phyloP scores from a whole-genome alignment of 2,888 invertebrate genomes.

The Eupeodes luniger region DNA sequence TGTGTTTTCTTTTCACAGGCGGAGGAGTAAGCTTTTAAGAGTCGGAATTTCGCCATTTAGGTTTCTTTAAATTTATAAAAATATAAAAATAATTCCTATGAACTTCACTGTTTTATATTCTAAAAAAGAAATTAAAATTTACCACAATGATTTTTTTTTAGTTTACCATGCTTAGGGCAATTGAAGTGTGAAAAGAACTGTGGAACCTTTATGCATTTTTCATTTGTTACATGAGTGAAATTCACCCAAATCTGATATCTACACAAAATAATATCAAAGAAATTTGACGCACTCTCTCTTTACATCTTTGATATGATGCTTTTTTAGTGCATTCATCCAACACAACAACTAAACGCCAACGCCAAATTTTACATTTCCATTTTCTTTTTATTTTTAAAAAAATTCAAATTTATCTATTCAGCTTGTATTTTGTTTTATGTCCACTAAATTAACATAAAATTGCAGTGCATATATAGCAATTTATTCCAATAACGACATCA shows the following conservation, averaged over 20 bases:
- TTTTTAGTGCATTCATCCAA: background rate
- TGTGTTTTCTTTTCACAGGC: no score
- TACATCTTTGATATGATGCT: background rate
- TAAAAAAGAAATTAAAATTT: no score
- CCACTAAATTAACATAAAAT: slow-evolving; percentile 50
- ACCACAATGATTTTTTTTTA: no score
- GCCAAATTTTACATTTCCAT: slow-evolving; percentile 39
- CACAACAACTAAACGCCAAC: slow-evolving; percentile 48
- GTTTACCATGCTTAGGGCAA: no score
- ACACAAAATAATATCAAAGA: background rate
- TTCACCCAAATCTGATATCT: slow-evolving; percentile 12
- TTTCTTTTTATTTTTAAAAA: background rate
- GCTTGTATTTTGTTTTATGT: background rate
- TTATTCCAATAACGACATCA: slow-evolving; percentile 42
- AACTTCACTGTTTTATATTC: no score
- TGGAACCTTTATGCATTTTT: background rate
- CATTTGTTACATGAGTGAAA: slow-evolving; percentile 6
- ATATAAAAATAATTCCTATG: no score
- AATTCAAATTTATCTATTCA: slow-evolving; percentile 11
- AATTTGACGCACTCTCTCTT: slow-evolving; percentile 42
- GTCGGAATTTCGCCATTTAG: no score
- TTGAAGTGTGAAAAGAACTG: background rate
- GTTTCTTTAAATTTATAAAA: no score
- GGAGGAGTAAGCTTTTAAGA: no score
- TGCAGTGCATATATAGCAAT: slow-evolving; percentile 23